A percentile compares a stretch with the other conserved stretches of the same genome.
phyloP scores from a whole-genome alignment of 2,797 vertebrate genomes.

The Furcifer pardalis region DNA sequence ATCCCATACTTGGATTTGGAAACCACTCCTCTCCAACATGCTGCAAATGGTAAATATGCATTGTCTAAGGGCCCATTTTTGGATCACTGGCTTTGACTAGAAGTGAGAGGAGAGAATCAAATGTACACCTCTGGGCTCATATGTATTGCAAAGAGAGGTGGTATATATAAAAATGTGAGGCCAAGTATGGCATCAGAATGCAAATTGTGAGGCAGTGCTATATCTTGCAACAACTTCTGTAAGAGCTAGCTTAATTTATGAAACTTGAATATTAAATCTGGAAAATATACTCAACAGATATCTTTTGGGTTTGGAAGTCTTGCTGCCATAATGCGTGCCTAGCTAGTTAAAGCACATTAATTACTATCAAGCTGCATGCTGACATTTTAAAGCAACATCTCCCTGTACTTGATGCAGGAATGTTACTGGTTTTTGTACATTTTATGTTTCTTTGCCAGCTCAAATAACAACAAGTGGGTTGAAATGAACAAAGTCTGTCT shows the following conservation, averaged over 20 bases:
- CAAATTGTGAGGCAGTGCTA: constrained; percentile 31
- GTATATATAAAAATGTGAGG: constrained; percentile 35
- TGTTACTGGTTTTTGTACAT: constrained; percentile 41
- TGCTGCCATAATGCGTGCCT: constrained; percentile 37
- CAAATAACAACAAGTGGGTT: constrained; percentile 47
- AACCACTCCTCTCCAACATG: not conserved
- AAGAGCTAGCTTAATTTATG: constrained; percentile 33
- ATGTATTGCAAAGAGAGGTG: constrained; percentile 17
- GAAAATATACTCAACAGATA: not conserved
- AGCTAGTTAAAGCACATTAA: constrained; percentile 37
- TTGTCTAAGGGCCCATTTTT: not conserved
- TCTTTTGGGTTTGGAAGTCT: constrained; percentile 32
- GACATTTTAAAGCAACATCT: constrained; percentile 43
- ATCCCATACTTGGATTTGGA: not conserved
- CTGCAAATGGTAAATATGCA: not conserved
- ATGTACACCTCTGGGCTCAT: constrained; percentile 45
- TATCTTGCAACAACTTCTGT: not conserved
- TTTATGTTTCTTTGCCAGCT: constrained; percentile 38
- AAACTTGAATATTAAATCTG: constrained; percentile 51
- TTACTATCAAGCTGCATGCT: constrained; percentile 43
- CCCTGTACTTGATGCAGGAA: constrained; percentile 16
- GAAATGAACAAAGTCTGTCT: constrained; percentile 40
- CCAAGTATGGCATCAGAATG: constrained; percentile 32
- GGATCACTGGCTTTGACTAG: not conserved
- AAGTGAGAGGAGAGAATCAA: constrained; percentile 37